Conservation (phyloP, 2,113 vertebrate species). For the Lycocorax pyrrhopterus region DNA sequence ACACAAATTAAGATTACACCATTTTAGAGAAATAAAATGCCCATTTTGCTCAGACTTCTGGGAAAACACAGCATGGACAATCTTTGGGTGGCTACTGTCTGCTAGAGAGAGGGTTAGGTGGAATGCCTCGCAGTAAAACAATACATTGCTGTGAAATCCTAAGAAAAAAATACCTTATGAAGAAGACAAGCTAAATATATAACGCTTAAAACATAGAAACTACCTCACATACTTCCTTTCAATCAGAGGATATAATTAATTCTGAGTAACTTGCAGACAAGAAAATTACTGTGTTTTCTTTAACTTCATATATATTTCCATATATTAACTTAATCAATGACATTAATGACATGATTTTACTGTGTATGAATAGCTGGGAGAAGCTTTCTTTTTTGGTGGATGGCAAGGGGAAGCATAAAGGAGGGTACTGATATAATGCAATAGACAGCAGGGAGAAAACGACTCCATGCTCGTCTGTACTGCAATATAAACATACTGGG, state of each 20-base stretch:
- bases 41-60: neutral
- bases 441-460: neutral
- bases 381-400: neutral
- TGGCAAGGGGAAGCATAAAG: neutral
- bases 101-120: neutral
- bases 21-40: neutral
- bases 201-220: neutral
- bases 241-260: neutral
- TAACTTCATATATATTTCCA: neutral
- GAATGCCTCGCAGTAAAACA: neutral
- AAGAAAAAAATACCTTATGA: neutral
- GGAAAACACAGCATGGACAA: neutral
- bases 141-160: neutral
- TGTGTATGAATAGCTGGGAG: neutral
- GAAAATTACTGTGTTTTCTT: neutral
- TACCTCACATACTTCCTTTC: neutral
- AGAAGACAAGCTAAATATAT: neutral
- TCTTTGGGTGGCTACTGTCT: neutral
- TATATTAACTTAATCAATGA: neutral
- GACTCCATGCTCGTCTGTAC: fast-evolving
- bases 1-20: neutral
- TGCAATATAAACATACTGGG: neutral
- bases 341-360: neutral
- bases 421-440: neutral
- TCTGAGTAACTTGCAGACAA: neutral